Conservation (phyloP, 2,888 invertebrate genomes). For the Andrena dorsata region DNA sequence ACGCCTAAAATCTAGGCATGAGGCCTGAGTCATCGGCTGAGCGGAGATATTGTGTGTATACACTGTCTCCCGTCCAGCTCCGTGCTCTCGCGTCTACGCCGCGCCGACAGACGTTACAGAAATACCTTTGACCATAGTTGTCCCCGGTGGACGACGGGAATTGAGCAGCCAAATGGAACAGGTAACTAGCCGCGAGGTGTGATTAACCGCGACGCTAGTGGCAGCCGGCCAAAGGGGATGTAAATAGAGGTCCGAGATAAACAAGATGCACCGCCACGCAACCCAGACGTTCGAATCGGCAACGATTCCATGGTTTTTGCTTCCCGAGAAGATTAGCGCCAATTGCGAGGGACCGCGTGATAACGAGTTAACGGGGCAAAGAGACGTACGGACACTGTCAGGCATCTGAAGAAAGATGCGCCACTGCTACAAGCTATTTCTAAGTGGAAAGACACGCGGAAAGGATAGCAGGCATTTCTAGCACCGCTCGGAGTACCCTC, state of each 20-base stretch:
- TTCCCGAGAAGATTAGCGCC: constrained; percentile 5
- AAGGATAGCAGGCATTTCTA: background rate
- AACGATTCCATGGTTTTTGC: background rate
- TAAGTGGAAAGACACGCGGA: background rate
- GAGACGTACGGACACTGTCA: background rate
- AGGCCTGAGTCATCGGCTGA: constrained; percentile 62
- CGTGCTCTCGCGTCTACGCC: constrained; percentile 38
- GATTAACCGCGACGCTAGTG: constrained; percentile 11
- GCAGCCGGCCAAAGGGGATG: background rate
- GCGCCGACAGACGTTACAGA: constrained; percentile 37
- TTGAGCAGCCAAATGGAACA: constrained; percentile 33
- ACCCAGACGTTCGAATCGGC: background rate
- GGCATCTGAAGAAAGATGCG: background rate
- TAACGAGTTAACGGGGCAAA: background rate
- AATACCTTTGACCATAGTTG: constrained; percentile 54
- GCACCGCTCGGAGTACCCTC: too few species aligned
- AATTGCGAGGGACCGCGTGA: background rate
- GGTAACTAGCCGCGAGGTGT: constrained; percentile 16
- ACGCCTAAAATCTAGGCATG: constrained; percentile 62
- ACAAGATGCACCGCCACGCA: background rate
- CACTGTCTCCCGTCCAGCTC: constrained; percentile 47
- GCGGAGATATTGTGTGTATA: constrained; percentile 54
- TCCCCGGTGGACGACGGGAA: constrained; percentile 29
- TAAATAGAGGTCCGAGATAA: constrained; percentile 11
- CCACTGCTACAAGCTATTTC: too few species aligned